phyloP scores from a whole-genome alignment of 2,888 invertebrate species.

The Agrotis ipsilon region DNA sequence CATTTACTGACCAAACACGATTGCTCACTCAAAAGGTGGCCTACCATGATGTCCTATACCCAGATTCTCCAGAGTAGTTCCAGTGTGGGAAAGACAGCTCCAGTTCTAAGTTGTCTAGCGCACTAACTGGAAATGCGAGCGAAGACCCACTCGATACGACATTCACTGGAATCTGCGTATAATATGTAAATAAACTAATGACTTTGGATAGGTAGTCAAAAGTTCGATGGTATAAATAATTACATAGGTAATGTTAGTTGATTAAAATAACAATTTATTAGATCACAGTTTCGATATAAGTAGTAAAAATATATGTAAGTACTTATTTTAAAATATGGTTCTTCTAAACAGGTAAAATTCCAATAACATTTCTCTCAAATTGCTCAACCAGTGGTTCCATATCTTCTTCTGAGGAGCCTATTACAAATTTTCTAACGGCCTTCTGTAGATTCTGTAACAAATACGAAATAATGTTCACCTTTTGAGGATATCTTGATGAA shows the following conservation, averaged over 20 bases:
- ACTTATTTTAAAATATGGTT: too few relatives aligned
- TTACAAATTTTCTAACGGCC: conserved; percentile 66
- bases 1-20: too few relatives aligned
- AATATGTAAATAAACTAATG: too few relatives aligned
- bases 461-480: background rate
- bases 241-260: background rate
- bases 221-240: background rate
- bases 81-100: too few relatives aligned
- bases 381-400: conserved; percentile 70
- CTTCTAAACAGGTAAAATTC: conserved; percentile 71
- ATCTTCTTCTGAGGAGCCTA: conserved; percentile 62
- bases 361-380: conserved; percentile 78
- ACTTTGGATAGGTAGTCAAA: background rate
- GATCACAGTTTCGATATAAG: conserved; percentile 19
- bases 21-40: too few relatives aligned
- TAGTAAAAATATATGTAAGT: too few relatives aligned
- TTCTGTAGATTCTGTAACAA: conserved; percentile 79
- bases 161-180: too few relatives aligned
- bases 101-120: too few relatives aligned
- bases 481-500: background rate
- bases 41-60: too few relatives aligned
- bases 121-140: background rate
- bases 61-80: too few relatives aligned
- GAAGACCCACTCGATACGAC: too few relatives aligned
- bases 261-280: conserved; percentile 4